Evolutionary conservation across 2,797 vertebrate genomes (phyloP).

Genomic region (Lacerta viridis): DNA sequence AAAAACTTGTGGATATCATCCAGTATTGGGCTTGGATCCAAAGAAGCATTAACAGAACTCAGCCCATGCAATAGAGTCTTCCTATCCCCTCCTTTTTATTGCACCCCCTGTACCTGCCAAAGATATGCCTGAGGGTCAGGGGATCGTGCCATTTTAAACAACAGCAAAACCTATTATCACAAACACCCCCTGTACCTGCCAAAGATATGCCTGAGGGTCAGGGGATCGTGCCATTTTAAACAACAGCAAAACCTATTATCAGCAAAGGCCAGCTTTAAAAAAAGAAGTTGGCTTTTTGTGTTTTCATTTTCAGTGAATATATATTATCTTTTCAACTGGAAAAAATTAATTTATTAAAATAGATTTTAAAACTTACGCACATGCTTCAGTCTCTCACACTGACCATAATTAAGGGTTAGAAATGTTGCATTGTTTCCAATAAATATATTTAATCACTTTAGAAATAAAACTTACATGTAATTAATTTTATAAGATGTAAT

Average conservation of each 20-base stretch:
- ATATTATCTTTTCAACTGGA: conserved; percentile 15
- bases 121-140: not conserved
- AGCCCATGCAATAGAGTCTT: not conserved
- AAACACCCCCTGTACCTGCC: no score
- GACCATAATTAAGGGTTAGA: not conserved
- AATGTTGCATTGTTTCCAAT: not conserved
- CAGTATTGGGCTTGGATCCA: not conserved
- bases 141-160: not conserved
- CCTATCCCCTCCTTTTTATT: not conserved
- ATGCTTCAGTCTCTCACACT: not conserved
- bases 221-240: not conserved
- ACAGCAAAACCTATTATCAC: not conserved
- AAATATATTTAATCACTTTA: conserved; percentile 8
- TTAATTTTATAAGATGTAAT: no score
- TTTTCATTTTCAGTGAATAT: not conserved
- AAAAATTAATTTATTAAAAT: not conserved
- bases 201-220: not conserved
- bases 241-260: not conserved
- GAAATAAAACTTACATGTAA: not conserved
- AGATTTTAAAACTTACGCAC: not conserved
- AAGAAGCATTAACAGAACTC: not conserved
- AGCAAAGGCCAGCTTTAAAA: not conserved
- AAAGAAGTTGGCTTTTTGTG: no score
- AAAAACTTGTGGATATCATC: not conserved
- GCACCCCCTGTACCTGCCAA: not conserved